These are phyloP conservation scores for Ctenosaura bakeri DNA, from an alignment of 2,797 vertebrate species.

Conservation along the genomic window DNA sequence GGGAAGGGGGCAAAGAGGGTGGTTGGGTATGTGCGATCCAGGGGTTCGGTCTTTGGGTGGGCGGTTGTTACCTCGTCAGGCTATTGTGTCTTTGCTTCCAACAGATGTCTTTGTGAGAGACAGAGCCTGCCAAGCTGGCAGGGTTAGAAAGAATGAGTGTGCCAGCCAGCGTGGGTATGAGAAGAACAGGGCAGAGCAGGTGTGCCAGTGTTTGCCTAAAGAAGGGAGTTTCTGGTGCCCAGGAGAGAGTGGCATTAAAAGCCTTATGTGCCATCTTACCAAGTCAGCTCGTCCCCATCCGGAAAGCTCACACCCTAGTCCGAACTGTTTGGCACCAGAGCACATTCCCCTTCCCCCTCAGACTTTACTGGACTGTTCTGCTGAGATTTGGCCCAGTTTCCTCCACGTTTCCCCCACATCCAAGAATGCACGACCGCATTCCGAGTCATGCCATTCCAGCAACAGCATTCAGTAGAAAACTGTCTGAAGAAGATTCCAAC, in stretches of 20 bases:
- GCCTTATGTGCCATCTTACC: too few species aligned
- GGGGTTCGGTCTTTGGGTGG: not conserved
- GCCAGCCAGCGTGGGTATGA: constrained; percentile 18
- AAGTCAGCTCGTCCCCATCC: not conserved
- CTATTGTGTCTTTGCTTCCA: not conserved
- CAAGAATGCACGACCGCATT: not conserved
- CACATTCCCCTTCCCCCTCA: too few species aligned
- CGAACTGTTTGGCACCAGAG: not conserved
- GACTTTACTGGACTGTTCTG: too few species aligned
- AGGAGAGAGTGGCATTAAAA: too few species aligned
- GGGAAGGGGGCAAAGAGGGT: not conserved
- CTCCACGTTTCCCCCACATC: too few species aligned
- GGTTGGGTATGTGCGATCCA: not conserved
- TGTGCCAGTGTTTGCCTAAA: too few species aligned
- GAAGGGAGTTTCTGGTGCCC: too few species aligned
- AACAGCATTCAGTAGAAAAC: not conserved
- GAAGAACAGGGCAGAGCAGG: not conserved
- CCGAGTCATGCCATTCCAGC: not conserved
- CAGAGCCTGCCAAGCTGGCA: not conserved
- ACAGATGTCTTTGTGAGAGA: not conserved
- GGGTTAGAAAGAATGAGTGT: not conserved
- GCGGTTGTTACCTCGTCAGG: not conserved
- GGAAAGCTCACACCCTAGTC: too few species aligned
- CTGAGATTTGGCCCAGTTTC: not conserved
- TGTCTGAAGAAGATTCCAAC: not conserved